A percentile compares a stretch with the other conserved stretches of the same genome.
Conservation (phyloP, 2,113 vertebrate genomes). For the Cariama cristata region DNA sequence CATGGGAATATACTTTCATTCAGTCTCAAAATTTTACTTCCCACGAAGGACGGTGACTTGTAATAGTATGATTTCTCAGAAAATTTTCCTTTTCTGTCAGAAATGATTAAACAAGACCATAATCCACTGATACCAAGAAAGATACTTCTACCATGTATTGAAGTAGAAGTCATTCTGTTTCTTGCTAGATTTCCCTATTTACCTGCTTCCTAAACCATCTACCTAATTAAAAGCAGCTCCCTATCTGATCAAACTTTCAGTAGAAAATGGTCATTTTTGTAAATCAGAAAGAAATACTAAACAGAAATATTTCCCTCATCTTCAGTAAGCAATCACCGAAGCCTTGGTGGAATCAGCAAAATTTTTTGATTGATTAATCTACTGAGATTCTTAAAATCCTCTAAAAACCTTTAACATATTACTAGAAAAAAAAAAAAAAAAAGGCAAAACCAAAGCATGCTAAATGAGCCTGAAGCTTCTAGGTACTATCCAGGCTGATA, state of each 20-base stretch:
- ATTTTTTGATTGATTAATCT: background rate
- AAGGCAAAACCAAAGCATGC: background rate
- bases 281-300: background rate
- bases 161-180: background rate
- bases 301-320: background rate
- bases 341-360: background rate
- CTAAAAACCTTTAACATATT: background rate
- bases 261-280: background rate
- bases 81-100: background rate
- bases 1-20: background rate
- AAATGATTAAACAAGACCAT: background rate
- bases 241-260: background rate
- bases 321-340: background rate
- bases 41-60: background rate
- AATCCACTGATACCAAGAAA: background rate
- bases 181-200: background rate
- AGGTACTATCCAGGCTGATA: background rate
- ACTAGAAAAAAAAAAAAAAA: background rate
- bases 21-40: background rate
- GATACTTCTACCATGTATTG: background rate
- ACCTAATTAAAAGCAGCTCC: background rate
- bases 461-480: slow-evolving; percentile 23
- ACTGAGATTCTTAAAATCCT: background rate
- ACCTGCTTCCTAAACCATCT: background rate
- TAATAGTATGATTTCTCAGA: background rate